Evolutionary conservation across 2,797 vertebrate genomes (phyloP).

Genomic region (Anguilla marmorata): DNA sequence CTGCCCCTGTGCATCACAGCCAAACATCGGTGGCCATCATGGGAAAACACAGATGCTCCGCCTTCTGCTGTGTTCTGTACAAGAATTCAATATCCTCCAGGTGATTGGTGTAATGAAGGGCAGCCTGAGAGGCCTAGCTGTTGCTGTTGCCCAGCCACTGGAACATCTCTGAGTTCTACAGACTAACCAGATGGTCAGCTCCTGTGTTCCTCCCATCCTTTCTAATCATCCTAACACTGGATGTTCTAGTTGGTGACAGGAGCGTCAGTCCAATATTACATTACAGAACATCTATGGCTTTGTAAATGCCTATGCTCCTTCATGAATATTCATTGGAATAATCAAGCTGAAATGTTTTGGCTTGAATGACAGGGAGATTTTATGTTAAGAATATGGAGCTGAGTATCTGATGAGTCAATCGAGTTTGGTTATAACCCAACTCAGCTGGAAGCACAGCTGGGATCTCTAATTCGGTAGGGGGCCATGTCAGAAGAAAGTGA

Average conservation of each 20-base stretch:
- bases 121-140: not conserved
- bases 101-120: not conserved
- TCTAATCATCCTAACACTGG: not conserved
- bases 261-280: not conserved
- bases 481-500: not conserved
- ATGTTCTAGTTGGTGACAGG: not conserved
- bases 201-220: not conserved
- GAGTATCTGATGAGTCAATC: too few species aligned
- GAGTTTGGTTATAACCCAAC: not conserved
- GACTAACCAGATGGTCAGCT: not conserved
- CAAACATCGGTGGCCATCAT: not conserved
- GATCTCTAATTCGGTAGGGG: not conserved
- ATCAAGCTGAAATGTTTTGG: too few species aligned
- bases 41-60: not conserved
- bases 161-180: not conserved
- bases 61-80: not conserved
- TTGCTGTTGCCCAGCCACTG: not conserved
- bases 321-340: too few species aligned
- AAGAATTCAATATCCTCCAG: not conserved
- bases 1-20: not conserved
- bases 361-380: too few species aligned
- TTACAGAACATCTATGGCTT: not conserved
- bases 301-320: too few species aligned
- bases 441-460: not conserved
- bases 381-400: too few species aligned